Evolutionary conservation across 2,888 invertebrate genomes (phyloP), one percentile per base, ranked within the genome.

Genomic region (Cosmopolites sordidus): DNA sequence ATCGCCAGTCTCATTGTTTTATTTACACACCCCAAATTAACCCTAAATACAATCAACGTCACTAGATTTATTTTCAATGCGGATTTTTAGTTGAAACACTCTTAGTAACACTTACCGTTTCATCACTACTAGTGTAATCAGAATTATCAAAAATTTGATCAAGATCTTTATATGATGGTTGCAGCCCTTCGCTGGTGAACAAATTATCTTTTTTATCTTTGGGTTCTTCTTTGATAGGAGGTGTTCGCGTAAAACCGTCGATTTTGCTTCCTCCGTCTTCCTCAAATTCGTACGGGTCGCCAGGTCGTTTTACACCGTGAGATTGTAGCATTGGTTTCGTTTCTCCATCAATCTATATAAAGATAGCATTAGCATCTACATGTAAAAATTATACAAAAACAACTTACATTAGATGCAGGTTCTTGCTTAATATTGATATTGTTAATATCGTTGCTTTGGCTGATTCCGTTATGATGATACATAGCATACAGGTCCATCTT

Each of bases 81-180:
- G n/a, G n/a, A n/a, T n/a, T n/a, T n/a, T n/a, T n/a, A n/a, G n/a
- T n/a, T 5, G 27, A 27, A 6, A 27, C 9, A 27, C 9, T 27
- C 27, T 27, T 27, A 9, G 5, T 5, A 6, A 27, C n/a, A 46
- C 51, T 83, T 79, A 89, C 89, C 73, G 87, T 83, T 79, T 92
- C 92, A 74, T 92, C 92, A 68, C 89, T 88, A 70, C 89, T 89
- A 54, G 91, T 89, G 69, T 90, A 89, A 76, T 91, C 91, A 0
- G 91, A 91, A 72, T 92, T 91, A 72, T 92, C 92, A 76, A 96
- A 97, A 69, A 96, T 87, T 73, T 95, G 91, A 69, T 96, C 95
- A 63, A 96, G 82, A 77, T 96, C 96, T 69, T 89, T 87, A 63
- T 87, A 84, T 39, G 91, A 90, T 39, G 92, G 87, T 72, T 89